Conservation (phyloP, 2,797 vertebrate species). For the Morus bassanus region DNA sequence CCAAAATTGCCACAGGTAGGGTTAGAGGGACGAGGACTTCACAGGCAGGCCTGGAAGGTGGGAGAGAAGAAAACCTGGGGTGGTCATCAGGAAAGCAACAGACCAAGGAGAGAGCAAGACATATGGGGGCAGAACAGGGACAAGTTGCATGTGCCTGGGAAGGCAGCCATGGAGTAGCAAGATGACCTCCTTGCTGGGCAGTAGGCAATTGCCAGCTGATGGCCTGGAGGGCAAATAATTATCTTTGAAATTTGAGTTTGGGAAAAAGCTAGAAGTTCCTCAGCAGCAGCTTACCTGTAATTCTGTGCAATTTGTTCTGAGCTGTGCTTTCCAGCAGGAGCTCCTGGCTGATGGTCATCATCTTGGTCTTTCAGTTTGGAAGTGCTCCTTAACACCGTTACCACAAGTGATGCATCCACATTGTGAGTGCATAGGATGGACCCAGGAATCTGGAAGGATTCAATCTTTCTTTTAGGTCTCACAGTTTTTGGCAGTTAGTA, state of each 20-base stretch:
- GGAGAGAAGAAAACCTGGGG: neutral
- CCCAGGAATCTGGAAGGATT: neutral
- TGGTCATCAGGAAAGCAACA: neutral
- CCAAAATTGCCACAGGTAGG: neutral
- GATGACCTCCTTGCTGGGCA: neutral
- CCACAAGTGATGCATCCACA: accelerated
- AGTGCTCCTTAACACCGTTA: accelerated
- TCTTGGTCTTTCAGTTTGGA: neutral
- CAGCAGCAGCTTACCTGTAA: neutral
- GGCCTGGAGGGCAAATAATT: neutral
- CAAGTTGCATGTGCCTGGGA: accelerated
- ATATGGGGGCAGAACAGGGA: neutral
- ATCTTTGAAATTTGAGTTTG: neutral
- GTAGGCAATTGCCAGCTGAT: neutral
- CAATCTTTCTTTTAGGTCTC: neutral
- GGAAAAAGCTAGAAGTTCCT: neutral
- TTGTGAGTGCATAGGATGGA: neutral
- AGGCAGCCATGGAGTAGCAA: accelerated
- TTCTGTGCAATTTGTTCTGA: neutral
- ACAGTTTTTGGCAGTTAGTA: neutral
- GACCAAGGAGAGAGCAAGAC: neutral
- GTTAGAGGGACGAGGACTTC: neutral
- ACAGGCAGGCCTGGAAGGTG: neutral
- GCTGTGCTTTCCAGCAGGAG: neutral
- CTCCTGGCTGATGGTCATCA: neutral